A percentile compares a stretch with the other conserved stretches of the same genome.
These are phyloP conservation scores for Ataeniobius toweri DNA, from an alignment of 2,797 vertebrate genomes.

Conservation along the genomic window DNA sequence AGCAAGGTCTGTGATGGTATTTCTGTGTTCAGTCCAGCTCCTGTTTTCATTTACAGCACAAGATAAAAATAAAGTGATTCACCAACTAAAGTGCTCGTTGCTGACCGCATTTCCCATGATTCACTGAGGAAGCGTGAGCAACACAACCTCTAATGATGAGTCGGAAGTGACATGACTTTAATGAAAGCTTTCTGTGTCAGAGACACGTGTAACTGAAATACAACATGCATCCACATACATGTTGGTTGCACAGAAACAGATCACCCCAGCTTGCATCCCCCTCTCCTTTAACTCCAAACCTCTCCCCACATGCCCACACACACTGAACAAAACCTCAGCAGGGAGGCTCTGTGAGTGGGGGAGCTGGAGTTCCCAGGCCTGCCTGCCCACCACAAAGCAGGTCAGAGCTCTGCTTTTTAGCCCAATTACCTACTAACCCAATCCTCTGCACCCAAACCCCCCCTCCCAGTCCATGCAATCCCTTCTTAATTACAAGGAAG, in stretches of 20 bases:
- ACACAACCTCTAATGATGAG: constrained; percentile 51
- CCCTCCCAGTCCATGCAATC: constrained; percentile 71
- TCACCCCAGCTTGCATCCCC: constrained; percentile 5
- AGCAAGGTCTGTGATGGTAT: neutral
- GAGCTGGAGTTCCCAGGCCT: constrained; percentile 55
- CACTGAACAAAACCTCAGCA: constrained; percentile 73
- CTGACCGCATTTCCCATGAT: constrained; percentile 72
- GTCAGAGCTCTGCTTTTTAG: constrained; percentile 65
- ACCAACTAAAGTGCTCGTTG: constrained; percentile 27
- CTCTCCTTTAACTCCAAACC: constrained; percentile 20
- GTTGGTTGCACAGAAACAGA: constrained; percentile 40
- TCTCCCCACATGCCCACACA: constrained; percentile 65
- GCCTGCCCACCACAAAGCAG: constrained; percentile 62
- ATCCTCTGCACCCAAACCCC: constrained; percentile 31
- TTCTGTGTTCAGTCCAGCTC: constrained; percentile 27
- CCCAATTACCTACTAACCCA: constrained; percentile 75
- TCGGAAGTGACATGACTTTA: constrained; percentile 44
- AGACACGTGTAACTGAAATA: constrained; percentile 14
- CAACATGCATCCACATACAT: constrained; percentile 5
- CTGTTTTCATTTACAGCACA: constrained; percentile 56
- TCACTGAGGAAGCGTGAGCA: constrained; percentile 65
- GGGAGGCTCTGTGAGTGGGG: constrained; percentile 60
- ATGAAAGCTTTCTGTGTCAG: constrained; percentile 47
- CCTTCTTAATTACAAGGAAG: constrained; percentile 83
- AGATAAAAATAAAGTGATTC: constrained; percentile 30